A percentile compares a stretch with the other conserved stretches of the same genome.
Conservation (phyloP, 2,113 vertebrate genomes). For the Cranoglanis bouderius region DNA sequence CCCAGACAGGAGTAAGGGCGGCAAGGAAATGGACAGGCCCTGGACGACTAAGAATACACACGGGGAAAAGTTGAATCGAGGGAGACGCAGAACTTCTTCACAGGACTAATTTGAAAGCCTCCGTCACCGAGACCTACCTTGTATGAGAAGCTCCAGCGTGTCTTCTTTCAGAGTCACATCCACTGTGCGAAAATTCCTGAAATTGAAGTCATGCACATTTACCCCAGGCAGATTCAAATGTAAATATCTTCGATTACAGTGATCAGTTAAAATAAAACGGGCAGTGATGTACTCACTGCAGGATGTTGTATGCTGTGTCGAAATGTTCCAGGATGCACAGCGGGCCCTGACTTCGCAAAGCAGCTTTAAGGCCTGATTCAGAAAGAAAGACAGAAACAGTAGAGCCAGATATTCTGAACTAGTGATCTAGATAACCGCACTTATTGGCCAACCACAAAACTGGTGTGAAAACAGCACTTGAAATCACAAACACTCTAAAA, state of each 20-base stretch:
- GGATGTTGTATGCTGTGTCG: constrained; percentile 85
- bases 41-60: constrained; percentile 75
- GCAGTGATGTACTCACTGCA: constrained; percentile 80
- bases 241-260: not conserved
- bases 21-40: constrained; percentile 79
- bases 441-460: not conserved
- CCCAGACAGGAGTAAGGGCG: constrained; percentile 71
- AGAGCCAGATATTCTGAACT: not conserved
- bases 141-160: constrained; percentile 81
- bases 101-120: not conserved
- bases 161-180: constrained; percentile 81
- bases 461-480: not conserved
- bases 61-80: not conserved
- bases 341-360: constrained; percentile 77
- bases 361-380: constrained; percentile 77
- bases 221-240: not conserved
- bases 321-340: constrained; percentile 87
- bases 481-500: not conserved
- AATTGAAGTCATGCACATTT: not conserved
- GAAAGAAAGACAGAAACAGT: not conserved
- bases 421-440: not conserved
- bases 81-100: not conserved
- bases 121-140: constrained; percentile 70
- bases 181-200: constrained; percentile 79
- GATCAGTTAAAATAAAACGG: not conserved